phyloP scores from a whole-genome alignment of 2,888 invertebrate species.

The Pachliopta kotzebuea region DNA sequence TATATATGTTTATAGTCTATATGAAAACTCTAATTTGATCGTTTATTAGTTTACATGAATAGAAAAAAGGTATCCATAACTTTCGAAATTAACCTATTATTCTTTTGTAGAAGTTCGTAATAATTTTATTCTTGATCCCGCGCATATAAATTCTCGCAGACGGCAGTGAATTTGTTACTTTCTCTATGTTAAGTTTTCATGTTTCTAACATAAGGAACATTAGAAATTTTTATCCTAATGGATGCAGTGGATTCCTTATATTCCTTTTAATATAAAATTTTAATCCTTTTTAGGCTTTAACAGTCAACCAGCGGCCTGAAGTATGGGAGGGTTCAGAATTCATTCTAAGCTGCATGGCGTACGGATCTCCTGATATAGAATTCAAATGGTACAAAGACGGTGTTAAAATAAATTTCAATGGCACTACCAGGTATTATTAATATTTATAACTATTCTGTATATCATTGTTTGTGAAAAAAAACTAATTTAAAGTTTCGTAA shows the following conservation, averaged over 20 bases:
- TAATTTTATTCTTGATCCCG: neutral
- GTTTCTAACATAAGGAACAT: too few relatives aligned
- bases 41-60: too few relatives aligned
- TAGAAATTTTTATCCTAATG: too few relatives aligned
- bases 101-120: neutral
- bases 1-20: too few relatives aligned
- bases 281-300: constrained; percentile 42
- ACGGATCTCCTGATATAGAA: constrained; percentile 86
- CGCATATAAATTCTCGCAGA: neutral
- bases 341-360: constrained; percentile 87
- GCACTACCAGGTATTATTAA: constrained; percentile 82
- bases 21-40: too few relatives aligned
- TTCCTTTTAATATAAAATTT: neutral
- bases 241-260: neutral
- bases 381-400: constrained; percentile 93
- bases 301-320: constrained; percentile 69
- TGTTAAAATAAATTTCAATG: constrained; percentile 86
- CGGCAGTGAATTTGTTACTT: too few relatives aligned
- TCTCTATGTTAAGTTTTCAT: too few relatives aligned
- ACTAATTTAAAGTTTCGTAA: too few relatives aligned
- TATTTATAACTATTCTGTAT: too few relatives aligned
- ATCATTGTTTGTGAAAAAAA: too few relatives aligned
- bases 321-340: constrained; percentile 88
- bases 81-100: too few relatives aligned
- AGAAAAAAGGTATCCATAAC: too few relatives aligned